Base-by-base conservation (phyloP, 2,113 vertebrate species). In the Pituophis catenifer region DNA sequence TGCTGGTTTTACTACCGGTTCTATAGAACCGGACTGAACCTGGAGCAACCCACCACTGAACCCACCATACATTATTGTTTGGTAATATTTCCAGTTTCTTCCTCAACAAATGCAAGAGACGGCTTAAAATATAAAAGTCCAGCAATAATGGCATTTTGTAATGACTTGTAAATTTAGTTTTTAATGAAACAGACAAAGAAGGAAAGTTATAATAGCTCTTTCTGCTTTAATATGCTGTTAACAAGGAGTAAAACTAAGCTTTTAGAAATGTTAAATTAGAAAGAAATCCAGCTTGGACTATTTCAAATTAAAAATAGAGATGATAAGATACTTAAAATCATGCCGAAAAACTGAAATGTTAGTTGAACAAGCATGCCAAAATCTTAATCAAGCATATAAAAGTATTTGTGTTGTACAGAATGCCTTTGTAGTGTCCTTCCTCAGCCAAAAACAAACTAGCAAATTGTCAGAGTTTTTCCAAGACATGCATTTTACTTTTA, bases 191-290 rank as follows among this genome's bases (percentile, higher is more conserved):
- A 96, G 96, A 91, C 94, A 86, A 54, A 94, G 95, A 94, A 96
- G 95, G 95, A 95, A 96, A 97, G 94, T 93, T 93, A 96, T 92
- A 96, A 94, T 88, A 93, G 95, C 86, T 93, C 97, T 96, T 97
- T 95, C 89, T 97, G 97, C 97, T 95, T 96, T 96, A 95, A 97
- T 96, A 95, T 97, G 97, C 97, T 95, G 98, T 38, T 44, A 96
- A 90, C 91, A 55, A 81, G 92, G 44, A 95, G 91, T 94, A 94
- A 95, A 93, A 89, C 93, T 81, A 81, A 81, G 33, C 17, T 44
- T 81, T 81, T 3, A 81, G 44, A 81, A 81, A 81, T 21, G 75
- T 44, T 94, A 95, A 96, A 95, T 93, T 95, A 95, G 93, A 96
- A 95, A 95, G 91, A 92, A 58, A 95, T 92, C 92, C 93, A 95